Percentiles rank a stretch among this genome's conserved stretches.
Evolutionary conservation across 2,797 vertebrate genomes (phyloP).

Genomic region (Euphonia xanthogaster): DNA sequence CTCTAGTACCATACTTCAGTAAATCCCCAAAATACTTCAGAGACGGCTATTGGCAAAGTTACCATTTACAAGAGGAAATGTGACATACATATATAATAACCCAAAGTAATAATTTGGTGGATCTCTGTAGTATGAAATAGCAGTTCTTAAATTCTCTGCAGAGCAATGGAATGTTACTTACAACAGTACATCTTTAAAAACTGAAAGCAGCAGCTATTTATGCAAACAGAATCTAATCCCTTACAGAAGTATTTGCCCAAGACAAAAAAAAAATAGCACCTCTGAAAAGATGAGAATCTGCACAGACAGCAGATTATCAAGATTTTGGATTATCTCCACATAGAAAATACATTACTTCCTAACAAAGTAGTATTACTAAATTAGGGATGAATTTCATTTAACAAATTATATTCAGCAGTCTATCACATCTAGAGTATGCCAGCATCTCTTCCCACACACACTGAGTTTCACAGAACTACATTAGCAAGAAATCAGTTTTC

Average conservation of each 20-base stretch:
- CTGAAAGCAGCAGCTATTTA: neutral
- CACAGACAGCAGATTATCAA: neutral
- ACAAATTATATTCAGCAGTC: constrained; percentile 24
- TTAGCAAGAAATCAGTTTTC: constrained; percentile 1
- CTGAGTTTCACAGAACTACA: neutral
- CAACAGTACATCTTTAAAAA: neutral
- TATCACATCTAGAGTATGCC: constrained; percentile 17
- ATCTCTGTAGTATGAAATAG: neutral
- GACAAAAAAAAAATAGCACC: neutral
- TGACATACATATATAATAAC: neutral
- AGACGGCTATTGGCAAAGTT: neutral
- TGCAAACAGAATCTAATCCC: neutral
- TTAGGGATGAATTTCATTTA: neutral
- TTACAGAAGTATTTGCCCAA: neutral
- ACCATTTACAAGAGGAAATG: neutral
- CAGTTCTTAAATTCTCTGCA: neutral
- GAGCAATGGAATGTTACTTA: neutral
- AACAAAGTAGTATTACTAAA: neutral
- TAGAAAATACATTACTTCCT: neutral
- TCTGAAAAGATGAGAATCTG: neutral
- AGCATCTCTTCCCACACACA: constrained; percentile 37
- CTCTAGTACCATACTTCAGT: neutral
- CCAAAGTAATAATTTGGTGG: neutral
- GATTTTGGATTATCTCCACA: neutral
- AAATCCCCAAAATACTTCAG: neutral